Conservation (phyloP, 2,113 vertebrate species). For the Rhizomys pruinosus region DNA sequence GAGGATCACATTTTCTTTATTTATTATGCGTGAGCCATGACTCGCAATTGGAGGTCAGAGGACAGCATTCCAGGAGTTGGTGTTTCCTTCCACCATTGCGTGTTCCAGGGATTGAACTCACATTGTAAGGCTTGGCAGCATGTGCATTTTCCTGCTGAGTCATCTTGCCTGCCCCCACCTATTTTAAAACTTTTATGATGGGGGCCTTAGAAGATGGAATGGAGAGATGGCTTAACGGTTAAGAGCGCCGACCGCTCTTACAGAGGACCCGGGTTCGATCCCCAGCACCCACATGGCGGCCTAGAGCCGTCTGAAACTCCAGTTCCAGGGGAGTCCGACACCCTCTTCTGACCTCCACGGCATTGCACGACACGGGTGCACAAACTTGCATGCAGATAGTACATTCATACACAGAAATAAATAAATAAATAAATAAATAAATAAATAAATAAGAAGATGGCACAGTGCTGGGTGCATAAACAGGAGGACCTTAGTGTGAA, state of each 20-base stretch:
- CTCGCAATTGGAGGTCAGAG: not conserved
- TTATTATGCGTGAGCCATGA: not conserved
- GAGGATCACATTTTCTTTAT: not conserved
- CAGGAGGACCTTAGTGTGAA: too few species aligned
- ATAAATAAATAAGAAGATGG: too few species aligned
- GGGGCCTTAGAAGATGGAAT: not conserved
- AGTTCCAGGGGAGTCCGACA: too few species aligned
- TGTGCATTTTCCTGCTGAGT: not conserved
- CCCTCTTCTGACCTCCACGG: too few species aligned
- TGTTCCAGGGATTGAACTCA: not conserved
- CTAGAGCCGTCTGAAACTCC: too few species aligned
- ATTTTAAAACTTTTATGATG: not conserved
- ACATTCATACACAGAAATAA: too few species aligned
- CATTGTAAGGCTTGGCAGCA: too few species aligned
- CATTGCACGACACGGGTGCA: too few species aligned
- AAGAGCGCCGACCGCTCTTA: not conserved
- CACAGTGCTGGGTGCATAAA: too few species aligned
- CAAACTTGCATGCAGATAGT: too few species aligned
- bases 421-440: too few species aligned
- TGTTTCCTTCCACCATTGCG: not conserved
- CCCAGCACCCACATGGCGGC: too few species aligned
- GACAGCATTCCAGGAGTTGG: not conserved
- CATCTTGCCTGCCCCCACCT: not conserved
- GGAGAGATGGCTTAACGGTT: not conserved
- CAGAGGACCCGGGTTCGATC: not conserved